Conservation (phyloP, 2,888 invertebrate species). For the Amphimallon solstitiale region DNA sequence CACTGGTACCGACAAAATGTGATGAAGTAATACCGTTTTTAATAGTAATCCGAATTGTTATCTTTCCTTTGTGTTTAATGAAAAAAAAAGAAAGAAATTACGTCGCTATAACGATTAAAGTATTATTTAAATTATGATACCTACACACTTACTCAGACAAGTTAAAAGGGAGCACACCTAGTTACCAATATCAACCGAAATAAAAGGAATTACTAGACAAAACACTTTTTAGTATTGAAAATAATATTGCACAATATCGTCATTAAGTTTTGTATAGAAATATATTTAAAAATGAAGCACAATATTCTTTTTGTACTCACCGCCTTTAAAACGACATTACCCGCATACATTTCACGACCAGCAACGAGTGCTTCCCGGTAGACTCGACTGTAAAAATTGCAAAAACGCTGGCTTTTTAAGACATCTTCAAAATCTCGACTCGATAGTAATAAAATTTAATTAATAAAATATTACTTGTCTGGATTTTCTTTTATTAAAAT, state of each 20-base stretch:
- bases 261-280: background rate
- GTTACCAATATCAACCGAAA: background rate
- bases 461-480: too few relatives aligned
- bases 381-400: too few relatives aligned
- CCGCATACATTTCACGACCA: too few relatives aligned
- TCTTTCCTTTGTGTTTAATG: slow-evolving; percentile 26
- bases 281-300: too few relatives aligned
- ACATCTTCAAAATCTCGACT: too few relatives aligned
- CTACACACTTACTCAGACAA: background rate
- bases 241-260: background rate
- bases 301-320: too few relatives aligned
- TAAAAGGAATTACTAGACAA: background rate
- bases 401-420: too few relatives aligned
- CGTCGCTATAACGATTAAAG: slow-evolving; percentile 4
- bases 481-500: too few relatives aligned
- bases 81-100: slow-evolving; percentile 19
- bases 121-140: slow-evolving; percentile 7
- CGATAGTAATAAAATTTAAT: too few relatives aligned
- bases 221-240: background rate
- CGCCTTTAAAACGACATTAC: too few relatives aligned
- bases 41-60: slow-evolving; percentile 21
- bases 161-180: slow-evolving; percentile 5
- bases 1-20: slow-evolving; percentile 27
- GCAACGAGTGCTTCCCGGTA: too few relatives aligned
- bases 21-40: slow-evolving; percentile 30